Percentiles rank a stretch among this genome's conserved stretches.
Evolutionary conservation across 2,888 invertebrate species (phyloP).

Genomic region (Monopis laevigella): DNA sequence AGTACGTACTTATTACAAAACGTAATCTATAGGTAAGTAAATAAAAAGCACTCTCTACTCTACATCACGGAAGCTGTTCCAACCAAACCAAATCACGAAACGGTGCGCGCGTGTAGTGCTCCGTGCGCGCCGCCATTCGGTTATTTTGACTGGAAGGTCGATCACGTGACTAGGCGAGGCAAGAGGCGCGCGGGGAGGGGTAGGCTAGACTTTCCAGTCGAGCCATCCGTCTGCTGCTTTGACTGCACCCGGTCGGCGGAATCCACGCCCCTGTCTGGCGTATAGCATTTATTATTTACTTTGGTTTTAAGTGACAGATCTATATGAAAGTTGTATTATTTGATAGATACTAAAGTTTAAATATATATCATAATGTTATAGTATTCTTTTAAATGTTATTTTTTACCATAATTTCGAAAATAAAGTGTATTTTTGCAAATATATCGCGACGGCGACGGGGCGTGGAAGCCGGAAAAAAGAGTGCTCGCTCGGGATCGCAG

Average conservation of each 20-base stretch:
- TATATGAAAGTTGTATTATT: not conserved
- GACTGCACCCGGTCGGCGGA: slow-evolving; percentile 57
- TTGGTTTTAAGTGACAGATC: not conserved
- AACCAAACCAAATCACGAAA: too few relatives aligned
- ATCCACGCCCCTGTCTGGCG: slow-evolving; percentile 52
- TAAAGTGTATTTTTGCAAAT: slow-evolving; percentile 3
- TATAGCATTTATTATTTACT: slow-evolving; percentile 27
- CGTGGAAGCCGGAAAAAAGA: slow-evolving; percentile 36
- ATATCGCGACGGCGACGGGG: slow-evolving; percentile 47
- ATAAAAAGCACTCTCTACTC: too few relatives aligned
- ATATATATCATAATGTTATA: not conserved
- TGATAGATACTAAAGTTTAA: not conserved
- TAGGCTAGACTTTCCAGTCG: slow-evolving; percentile 74
- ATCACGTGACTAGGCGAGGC: slow-evolving; percentile 69
- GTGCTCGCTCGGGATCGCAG: slow-evolving; percentile 42
- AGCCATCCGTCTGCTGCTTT: slow-evolving; percentile 66
- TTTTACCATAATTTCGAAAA: not conserved
- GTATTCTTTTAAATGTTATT: not conserved
- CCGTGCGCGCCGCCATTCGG: slow-evolving; percentile 62
- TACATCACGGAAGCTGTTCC: too few relatives aligned
- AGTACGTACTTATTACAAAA: too few relatives aligned
- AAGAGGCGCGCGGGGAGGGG: slow-evolving; percentile 37
- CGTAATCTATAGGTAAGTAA: too few relatives aligned
- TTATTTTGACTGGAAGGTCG: slow-evolving; percentile 88
- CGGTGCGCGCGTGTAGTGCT: not conserved